phyloP scores from a whole-genome alignment of 2,797 vertebrate species.

The Sciaenops ocellatus region DNA sequence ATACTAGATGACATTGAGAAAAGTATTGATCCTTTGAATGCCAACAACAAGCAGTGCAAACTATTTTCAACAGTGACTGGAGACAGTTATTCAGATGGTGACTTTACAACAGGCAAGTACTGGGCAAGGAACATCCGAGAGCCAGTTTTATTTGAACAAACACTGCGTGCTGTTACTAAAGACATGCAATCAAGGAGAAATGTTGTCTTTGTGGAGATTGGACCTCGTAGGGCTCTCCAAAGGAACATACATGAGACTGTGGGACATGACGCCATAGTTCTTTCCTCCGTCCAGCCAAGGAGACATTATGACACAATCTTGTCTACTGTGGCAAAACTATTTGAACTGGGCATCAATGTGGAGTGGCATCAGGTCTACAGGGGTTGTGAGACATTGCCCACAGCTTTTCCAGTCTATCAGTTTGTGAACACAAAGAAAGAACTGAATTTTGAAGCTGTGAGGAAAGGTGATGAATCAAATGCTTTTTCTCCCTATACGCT shows the following conservation, averaged over 20 bases:
- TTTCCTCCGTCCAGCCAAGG: slow-evolving; percentile 82
- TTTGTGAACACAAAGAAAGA: slow-evolving; percentile 86
- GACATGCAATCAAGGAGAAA: slow-evolving; percentile 68
- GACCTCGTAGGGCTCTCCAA: slow-evolving; percentile 85
- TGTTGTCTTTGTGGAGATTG: slow-evolving; percentile 90
- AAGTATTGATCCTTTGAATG: slow-evolving; percentile 71
- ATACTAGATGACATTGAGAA: slow-evolving; percentile 83
- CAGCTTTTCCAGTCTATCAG: slow-evolving; percentile 86
- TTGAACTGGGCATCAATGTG: slow-evolving; percentile 82
- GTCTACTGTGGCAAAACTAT: slow-evolving; percentile 76
- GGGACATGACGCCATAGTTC: slow-evolving; percentile 79
- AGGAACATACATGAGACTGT: slow-evolving; percentile 88
- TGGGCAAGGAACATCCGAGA: slow-evolving; percentile 89
- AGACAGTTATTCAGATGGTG: slow-evolving; percentile 65
- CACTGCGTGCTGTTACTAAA: slow-evolving; percentile 76
- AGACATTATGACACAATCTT: slow-evolving; percentile 84
- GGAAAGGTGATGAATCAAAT: slow-evolving; percentile 71
- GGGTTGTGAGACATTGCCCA: slow-evolving; percentile 82
- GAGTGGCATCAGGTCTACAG: slow-evolving; percentile 84
- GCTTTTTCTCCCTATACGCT: slow-evolving; percentile 73
- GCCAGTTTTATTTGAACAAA: slow-evolving; percentile 87
- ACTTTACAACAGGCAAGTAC: slow-evolving; percentile 87
- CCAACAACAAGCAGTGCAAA: slow-evolving; percentile 71
- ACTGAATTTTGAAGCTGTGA: slow-evolving; percentile 78
- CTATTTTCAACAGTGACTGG: slow-evolving; percentile 91